Conservation (phyloP, 1,140 invertebrate species). For the Drosophila nannoptera region DNA sequence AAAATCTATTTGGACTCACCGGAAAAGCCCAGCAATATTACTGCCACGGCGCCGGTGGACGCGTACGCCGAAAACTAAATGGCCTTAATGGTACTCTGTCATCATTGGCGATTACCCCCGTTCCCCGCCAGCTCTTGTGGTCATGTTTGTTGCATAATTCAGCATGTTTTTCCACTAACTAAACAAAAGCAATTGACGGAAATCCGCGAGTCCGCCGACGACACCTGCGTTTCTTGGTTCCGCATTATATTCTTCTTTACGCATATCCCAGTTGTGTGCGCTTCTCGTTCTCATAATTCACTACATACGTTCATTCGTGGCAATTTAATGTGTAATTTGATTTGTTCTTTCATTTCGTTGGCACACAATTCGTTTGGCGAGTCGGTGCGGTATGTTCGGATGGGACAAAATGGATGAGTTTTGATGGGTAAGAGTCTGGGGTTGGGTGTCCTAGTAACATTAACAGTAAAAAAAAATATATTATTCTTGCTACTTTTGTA, state of each 20-base stretch:
- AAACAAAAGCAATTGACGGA: conserved; percentile 16
- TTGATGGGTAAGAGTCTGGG: neutral
- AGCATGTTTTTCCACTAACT: conserved; percentile 16
- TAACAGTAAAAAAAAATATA: conserved; percentile 43
- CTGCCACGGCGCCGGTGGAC: conserved; percentile 63
- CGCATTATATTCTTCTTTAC: neutral
- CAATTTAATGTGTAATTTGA: conserved; percentile 54
- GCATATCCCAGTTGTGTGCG: neutral
- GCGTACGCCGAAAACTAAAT: conserved; percentile 55
- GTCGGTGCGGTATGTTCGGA: neutral
- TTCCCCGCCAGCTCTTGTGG: conserved; percentile 6
- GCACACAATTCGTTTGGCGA: conserved; percentile 27
- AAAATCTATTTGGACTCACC: conserved; percentile 86
- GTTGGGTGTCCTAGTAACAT: conserved; percentile 27
- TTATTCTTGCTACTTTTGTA: conserved; percentile 72
- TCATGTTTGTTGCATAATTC: conserved; percentile 12
- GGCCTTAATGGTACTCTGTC: neutral
- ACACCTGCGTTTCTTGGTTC: conserved; percentile 5
- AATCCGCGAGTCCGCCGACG: neutral
- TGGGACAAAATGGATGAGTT: neutral
- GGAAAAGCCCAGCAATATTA: conserved; percentile 61
- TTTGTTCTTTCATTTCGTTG: conserved; percentile 54
- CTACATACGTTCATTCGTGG: conserved; percentile 19
- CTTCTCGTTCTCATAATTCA: conserved; percentile 10
- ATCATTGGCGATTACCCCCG: conserved; percentile 2